These are phyloP conservation scores for Caenorhabditis sp. DNA, from an alignment of 2,888 invertebrate species.

Conservation along the genomic window DNA sequence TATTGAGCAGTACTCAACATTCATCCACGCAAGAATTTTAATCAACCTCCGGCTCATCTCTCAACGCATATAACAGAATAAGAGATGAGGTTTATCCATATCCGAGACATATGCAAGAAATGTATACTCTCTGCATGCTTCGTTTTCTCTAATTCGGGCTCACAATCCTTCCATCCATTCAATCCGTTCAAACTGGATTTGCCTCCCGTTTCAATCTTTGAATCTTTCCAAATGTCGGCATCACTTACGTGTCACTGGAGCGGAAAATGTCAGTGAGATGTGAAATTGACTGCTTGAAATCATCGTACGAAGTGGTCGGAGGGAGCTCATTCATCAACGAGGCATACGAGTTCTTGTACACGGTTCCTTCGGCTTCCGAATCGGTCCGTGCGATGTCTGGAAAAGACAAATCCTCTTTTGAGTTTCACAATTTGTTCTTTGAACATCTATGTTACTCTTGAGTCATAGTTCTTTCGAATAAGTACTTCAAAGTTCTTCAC, in stretches of 20 bases:
- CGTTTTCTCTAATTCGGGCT: conserved; percentile 34
- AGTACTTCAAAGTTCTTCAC: too few species aligned
- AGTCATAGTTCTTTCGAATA: too few species aligned
- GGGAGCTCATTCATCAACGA: conserved; percentile 54
- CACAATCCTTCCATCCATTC: conserved; percentile 6
- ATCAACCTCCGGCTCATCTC: conserved; percentile 33
- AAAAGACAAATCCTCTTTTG: not conserved
- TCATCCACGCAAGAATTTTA: conserved; percentile 40
- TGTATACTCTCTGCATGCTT: conserved; percentile 12
- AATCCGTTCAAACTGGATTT: conserved; percentile 35
- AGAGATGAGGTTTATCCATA: conserved; percentile 39
- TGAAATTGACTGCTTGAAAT: conserved; percentile 45
- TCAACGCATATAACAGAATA: conserved; percentile 37
- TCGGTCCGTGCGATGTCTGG: conserved; percentile 55
- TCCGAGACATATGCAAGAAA: conserved; percentile 30
- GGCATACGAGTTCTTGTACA: conserved; percentile 59
- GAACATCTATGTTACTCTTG: not conserved
- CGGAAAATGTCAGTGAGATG: conserved; percentile 44
- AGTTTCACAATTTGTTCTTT: not conserved
- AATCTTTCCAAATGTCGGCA: not conserved
- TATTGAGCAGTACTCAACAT: conserved; percentile 18
- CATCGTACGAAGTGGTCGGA: conserved; percentile 51
- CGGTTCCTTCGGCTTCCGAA: conserved; percentile 46
- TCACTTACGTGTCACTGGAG: conserved; percentile 45
- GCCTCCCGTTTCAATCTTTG: conserved; percentile 2